These are phyloP conservation scores for Dryomyza anilis DNA, from an alignment of 2,888 invertebrate genomes.

Conservation along the genomic window DNA sequence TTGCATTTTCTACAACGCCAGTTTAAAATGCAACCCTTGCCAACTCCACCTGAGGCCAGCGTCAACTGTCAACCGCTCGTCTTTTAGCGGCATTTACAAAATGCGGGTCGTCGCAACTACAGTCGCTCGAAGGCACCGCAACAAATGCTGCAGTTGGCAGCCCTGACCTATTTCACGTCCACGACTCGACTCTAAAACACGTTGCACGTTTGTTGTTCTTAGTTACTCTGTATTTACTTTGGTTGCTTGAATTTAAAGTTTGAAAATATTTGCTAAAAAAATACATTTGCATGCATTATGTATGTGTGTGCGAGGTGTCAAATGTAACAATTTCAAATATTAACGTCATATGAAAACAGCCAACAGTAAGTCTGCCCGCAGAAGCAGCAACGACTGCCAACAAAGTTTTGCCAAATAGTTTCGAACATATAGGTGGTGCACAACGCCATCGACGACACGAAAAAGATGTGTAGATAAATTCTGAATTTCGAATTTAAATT, in stretches of 20 bases:
- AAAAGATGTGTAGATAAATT: neutral
- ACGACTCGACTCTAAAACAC: neutral
- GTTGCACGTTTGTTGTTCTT: neutral
- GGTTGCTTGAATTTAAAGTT: slow-evolving; percentile 3
- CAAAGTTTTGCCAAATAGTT: neutral
- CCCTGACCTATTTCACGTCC: slow-evolving; percentile 7
- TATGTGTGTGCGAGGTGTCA: too few relatives aligned
- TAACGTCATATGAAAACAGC: too few relatives aligned
- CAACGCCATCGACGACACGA: neutral
- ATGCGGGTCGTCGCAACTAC: too few relatives aligned
- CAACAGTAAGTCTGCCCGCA: too few relatives aligned
- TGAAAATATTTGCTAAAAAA: neutral
- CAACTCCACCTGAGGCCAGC: too few relatives aligned
- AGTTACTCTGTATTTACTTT: neutral
- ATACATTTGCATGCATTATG: neutral
- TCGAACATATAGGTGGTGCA: neutral
- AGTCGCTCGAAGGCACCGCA: neutral
- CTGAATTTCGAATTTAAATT: neutral
- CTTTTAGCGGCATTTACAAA: too few relatives aligned
- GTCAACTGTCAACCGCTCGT: too few relatives aligned
- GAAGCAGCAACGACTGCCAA: too few relatives aligned
- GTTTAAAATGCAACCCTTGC: too few relatives aligned
- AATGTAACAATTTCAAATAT: too few relatives aligned
- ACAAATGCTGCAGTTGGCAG: slow-evolving; percentile 6
- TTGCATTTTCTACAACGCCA: too few relatives aligned